These are phyloP conservation scores for Ornithoptera alexandrae DNA, from an alignment of 2,888 invertebrate genomes.

Conservation along the genomic window DNA sequence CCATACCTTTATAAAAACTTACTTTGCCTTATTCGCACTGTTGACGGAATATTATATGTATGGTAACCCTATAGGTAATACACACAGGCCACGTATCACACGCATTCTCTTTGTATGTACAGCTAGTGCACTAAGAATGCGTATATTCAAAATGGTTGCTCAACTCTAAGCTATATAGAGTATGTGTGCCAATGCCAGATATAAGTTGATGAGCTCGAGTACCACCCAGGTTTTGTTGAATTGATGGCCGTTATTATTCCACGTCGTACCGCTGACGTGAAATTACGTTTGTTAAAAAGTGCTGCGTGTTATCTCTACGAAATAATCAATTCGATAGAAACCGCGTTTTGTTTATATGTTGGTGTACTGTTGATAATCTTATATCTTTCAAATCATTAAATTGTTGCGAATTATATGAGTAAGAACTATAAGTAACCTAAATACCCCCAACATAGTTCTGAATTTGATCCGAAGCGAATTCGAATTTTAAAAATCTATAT, in stretches of 20 bases:
- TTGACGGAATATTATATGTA: neutral
- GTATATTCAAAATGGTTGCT: constrained; percentile 43
- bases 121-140: constrained; percentile 57
- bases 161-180: constrained; percentile 34
- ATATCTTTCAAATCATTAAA: no score
- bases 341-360: neutral
- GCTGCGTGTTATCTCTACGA: neutral
- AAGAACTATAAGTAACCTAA: no score
- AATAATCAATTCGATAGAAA: neutral
- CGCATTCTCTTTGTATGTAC: constrained; percentile 63
- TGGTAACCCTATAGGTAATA: constrained; percentile 48
- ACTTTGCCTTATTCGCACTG: neutral
- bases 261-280: constrained; percentile 7
- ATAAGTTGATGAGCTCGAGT: constrained; percentile 16
- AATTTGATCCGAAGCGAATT: no score
- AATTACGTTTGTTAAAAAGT: constrained; percentile 3
- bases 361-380: neutral
- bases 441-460: no score
- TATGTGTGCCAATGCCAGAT: constrained; percentile 25
- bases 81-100: constrained; percentile 54
- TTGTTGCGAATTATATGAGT: no score
- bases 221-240: constrained; percentile 12
- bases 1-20: neutral
- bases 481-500: neutral
- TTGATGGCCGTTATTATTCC: constrained; percentile 19